Evolutionary conservation across 1,140 invertebrate species (phyloP).

Genomic region (Drosophila ficusphila): DNA sequence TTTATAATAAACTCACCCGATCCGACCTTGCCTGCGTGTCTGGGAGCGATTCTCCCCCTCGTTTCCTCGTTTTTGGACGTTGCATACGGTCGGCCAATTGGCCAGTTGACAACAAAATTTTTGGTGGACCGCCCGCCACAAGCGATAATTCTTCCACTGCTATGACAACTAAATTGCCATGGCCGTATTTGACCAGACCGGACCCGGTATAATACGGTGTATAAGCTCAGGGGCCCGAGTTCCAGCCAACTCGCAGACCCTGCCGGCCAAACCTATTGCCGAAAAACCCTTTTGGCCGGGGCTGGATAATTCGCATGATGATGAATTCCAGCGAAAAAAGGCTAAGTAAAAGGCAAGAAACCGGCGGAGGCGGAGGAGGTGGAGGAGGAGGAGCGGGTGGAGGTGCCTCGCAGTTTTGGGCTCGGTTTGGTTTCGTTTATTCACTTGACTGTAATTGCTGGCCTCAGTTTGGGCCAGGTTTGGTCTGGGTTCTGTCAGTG

Average conservation of each 20-base stretch:
- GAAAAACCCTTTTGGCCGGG: constrained; percentile 49
- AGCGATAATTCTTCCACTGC: constrained; percentile 79
- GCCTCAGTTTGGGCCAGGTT: constrained; percentile 35
- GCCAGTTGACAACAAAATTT: constrained; percentile 82
- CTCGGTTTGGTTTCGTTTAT: constrained; percentile 53
- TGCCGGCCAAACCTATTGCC: constrained; percentile 50
- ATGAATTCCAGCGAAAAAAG: constrained; percentile 80
- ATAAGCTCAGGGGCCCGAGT: constrained; percentile 1
- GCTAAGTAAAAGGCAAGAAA: constrained; percentile 65
- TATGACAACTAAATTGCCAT: constrained; percentile 83
- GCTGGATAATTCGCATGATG: constrained; percentile 77
- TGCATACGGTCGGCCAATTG: constrained; percentile 52
- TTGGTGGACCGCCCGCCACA: constrained; percentile 79
- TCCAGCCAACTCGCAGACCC: constrained; percentile 2
- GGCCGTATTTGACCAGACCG: constrained; percentile 67
- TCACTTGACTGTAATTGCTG: constrained; percentile 76
- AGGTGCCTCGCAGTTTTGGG: constrained; percentile 12
- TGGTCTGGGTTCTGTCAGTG: constrained; percentile 15
- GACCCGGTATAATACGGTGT: constrained; percentile 1
- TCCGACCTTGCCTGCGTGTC: constrained; percentile 55
- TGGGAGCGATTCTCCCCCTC: constrained; percentile 14
- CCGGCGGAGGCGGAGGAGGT: background rate
- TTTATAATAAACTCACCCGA: constrained; percentile 72
- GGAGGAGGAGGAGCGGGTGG: constrained; percentile 3
- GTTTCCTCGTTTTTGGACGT: background rate